phyloP scores from a whole-genome alignment of 2,113 vertebrate species.

The Falcunculus frontatus region DNA sequence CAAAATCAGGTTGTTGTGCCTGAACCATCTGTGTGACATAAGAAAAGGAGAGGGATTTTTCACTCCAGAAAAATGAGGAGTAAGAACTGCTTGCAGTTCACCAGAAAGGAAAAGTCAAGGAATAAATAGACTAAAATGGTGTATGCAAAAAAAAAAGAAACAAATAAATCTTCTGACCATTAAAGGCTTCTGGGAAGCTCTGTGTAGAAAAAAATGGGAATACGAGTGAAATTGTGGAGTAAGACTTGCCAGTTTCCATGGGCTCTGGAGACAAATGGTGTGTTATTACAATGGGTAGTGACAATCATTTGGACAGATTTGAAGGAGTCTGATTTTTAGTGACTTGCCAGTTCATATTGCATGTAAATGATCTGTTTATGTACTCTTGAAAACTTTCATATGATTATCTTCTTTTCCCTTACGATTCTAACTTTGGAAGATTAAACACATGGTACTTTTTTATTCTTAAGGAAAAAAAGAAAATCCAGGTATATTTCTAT shows the following conservation, averaged over 20 bases:
- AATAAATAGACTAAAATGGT: background rate
- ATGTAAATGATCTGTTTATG: background rate
- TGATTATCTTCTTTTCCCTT: background rate
- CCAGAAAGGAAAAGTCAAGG: background rate
- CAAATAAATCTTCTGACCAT: background rate
- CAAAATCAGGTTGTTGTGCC: slow-evolving; percentile 72
- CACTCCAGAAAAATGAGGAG: background rate
- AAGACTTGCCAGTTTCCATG: background rate
- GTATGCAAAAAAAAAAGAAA: background rate
- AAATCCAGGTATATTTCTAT: slow-evolving; percentile 42
- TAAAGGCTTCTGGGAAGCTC: background rate
- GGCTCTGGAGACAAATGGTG: background rate
- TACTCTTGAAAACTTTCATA: background rate
- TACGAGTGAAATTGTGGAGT: background rate
- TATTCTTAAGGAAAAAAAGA: background rate
- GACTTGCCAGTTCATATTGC: background rate
- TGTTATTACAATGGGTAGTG: background rate
- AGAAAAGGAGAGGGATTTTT: background rate
- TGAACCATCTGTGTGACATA: background rate
- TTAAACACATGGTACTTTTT: background rate
- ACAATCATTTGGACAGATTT: background rate
- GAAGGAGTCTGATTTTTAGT: background rate
- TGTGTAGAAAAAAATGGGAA: background rate
- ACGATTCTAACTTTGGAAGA: background rate
- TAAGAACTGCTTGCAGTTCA: background rate